A percentile compares a stretch with the other conserved stretches of the same genome.
Evolutionary conservation across 2,888 invertebrate species (phyloP).

Genomic region (Drosophila imparisetae): DNA sequence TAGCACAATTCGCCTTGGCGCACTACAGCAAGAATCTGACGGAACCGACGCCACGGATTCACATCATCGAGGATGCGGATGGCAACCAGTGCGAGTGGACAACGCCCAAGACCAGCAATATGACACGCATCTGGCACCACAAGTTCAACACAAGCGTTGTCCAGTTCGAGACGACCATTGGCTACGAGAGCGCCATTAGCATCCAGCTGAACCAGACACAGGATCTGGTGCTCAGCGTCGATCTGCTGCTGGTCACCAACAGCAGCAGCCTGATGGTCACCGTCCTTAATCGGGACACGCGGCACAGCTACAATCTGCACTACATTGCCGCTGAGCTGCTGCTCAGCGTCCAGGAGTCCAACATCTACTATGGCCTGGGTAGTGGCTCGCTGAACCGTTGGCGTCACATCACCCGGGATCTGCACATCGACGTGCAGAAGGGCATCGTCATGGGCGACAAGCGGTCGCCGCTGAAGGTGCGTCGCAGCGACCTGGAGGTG

Average conservation of each 20-base stretch:
- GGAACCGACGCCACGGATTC: conserved; percentile 91
- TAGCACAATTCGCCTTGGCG: conserved; percentile 98
- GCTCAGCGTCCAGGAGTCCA: conserved; percentile 90
- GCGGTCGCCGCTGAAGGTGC: conserved; percentile 79
- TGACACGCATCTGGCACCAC: conserved; percentile 87
- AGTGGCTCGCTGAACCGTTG: conserved; percentile 87
- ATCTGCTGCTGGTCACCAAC: conserved; percentile 90
- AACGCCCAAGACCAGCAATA: conserved; percentile 89
- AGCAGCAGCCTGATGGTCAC: conserved; percentile 91
- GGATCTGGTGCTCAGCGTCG: conserved; percentile 91
- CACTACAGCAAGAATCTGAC: conserved; percentile 98
- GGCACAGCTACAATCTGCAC: conserved; percentile 92
- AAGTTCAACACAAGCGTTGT: conserved; percentile 87
- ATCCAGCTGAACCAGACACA: conserved; percentile 85
- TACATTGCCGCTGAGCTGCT: conserved; percentile 91
- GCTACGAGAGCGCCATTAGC: conserved; percentile 89
- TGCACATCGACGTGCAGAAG: conserved; percentile 96
- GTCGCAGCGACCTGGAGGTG: conserved; percentile 86
- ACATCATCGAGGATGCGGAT: conserved; percentile 91
- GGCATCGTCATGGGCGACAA: conserved; percentile 87
- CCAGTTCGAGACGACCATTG: conserved; percentile 90
- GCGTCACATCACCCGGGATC: conserved; percentile 93
- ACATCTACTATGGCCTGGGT: conserved; percentile 95
- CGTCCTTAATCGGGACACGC: conserved; percentile 91
- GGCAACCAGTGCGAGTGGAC: conserved; percentile 89